These are phyloP conservation scores for Amiota mariae DNA, from an alignment of 2,888 invertebrate species.

Conservation along the genomic window DNA sequence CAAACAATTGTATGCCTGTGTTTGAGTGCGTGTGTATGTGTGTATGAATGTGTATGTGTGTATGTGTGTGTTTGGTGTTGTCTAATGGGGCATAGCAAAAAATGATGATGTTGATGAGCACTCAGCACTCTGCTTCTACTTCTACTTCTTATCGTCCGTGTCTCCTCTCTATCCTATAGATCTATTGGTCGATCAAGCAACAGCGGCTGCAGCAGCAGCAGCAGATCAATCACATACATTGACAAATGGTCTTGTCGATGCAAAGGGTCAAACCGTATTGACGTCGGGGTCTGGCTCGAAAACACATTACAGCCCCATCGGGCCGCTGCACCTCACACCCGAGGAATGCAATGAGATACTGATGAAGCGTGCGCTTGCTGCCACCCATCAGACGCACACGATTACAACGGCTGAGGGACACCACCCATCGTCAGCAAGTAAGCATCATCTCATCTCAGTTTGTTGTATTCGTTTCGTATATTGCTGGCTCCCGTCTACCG, in stretches of 20 bases:
- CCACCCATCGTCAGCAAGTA: slow-evolving; percentile 68
- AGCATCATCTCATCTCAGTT: slow-evolving; percentile 62
- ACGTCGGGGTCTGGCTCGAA: slow-evolving; percentile 70
- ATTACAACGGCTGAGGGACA: slow-evolving; percentile 72
- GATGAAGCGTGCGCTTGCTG: slow-evolving; percentile 83
- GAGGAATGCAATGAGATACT: slow-evolving; percentile 86
- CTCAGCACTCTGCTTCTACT: slow-evolving; percentile 1
- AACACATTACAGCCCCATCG: slow-evolving; percentile 81
- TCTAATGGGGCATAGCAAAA: not conserved
- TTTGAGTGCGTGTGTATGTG: slow-evolving; percentile 33
- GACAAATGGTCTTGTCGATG: slow-evolving; percentile 72
- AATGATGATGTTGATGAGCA: not conserved
- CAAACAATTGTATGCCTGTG: slow-evolving; percentile 50
- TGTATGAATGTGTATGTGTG: not conserved
- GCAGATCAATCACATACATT: slow-evolving; percentile 65
- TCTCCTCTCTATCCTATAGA: slow-evolving; percentile 51
- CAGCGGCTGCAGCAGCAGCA: slow-evolving; percentile 55
- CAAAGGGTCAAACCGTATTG: slow-evolving; percentile 73
- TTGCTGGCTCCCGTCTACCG: slow-evolving; percentile 41
- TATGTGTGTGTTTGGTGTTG: not conserved
- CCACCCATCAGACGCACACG: slow-evolving; percentile 76
- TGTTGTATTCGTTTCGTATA: slow-evolving; percentile 43
- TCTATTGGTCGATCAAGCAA: slow-evolving; percentile 72
- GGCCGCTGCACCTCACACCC: slow-evolving; percentile 82
- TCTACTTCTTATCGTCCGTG: slow-evolving; percentile 8